Base-by-base conservation (phyloP, 2,888 invertebrate genomes). In the Lepidocyrtoides sp. region DNA sequence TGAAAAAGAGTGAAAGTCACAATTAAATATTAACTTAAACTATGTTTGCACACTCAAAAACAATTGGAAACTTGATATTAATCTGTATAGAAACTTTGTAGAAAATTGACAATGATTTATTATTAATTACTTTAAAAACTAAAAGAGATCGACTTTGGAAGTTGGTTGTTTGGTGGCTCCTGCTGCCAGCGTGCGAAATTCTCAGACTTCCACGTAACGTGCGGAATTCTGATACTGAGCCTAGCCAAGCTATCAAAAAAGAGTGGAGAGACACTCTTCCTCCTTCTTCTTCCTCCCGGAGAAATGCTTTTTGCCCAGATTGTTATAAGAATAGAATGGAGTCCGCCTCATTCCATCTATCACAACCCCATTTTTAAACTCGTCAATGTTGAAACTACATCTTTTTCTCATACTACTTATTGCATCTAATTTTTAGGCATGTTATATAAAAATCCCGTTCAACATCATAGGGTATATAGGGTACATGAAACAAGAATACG, bases 141-240 rank as follows among this genome's bases (percentile, higher is more conserved):
- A 83, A 75, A 88, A 79, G 88, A 91, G 79, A 84, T 88, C 84
- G 91, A 69, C 87, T 83, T 66, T 77, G 87, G 79, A 88, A 87
- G 88, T 63, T 51, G 10, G 88, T 63, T 51, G 10, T 14, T 81
- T 69, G 83, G 84, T 83, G 88, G 83, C 83, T 66, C 60, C 60
- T 44, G 51, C 51, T 79, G 72, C 66, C 66, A 60, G 66, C 81
- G 82, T 87, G 86, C 57, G 77, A 83, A 88, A 77, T 91, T 91
- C 88, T 91, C 88, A 91, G 91, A 88, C 91, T 91, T 91, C 88
- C 87, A 91, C 91, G 83, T 54, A 88, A 88, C 75, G 91, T 82
- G 83, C 84, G 87, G 88, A 91, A 91, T 91, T 91, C 88, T 88
- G 91, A 91, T 91, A 91, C 91, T 88, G 88, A 79, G 91, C 77